phyloP scores from a whole-genome alignment of 2,113 vertebrate genomes.

The Tetraodon nigroviridis region DNA sequence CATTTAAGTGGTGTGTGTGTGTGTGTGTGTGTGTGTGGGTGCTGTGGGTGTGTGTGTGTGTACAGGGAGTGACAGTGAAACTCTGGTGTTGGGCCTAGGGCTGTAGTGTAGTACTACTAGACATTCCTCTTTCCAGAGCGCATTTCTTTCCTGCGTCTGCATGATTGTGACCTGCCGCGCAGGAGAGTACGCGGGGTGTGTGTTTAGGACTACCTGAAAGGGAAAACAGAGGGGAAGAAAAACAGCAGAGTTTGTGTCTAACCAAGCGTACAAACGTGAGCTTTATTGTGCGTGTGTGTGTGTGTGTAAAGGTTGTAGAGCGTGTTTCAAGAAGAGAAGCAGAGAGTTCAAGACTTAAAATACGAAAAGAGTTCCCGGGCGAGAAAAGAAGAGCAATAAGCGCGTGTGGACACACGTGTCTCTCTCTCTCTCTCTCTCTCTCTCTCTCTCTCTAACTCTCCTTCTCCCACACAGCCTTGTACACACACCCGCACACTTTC shows the following conservation, averaged over 20 bases:
- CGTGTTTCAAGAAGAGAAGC: constrained; percentile 55
- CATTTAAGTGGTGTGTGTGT: constrained; percentile 28
- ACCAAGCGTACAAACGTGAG: constrained; percentile 13
- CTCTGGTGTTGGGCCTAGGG: constrained; percentile 35
- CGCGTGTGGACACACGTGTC: no score
- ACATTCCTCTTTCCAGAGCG: constrained; percentile 37
- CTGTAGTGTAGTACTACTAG: constrained; percentile 46
- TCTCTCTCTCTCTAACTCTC: constrained; percentile 12
- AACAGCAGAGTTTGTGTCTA: not conserved
- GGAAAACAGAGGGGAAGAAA: not conserved
- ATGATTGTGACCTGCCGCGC: not conserved
- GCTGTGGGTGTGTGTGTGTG: constrained; percentile 17
- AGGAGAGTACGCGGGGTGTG: not conserved
- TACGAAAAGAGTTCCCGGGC: constrained; percentile 74
- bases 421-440: constrained; percentile 25
- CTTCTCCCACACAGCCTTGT: constrained; percentile 25
- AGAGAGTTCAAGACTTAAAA: constrained; percentile 71
- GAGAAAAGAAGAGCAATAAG: constrained; percentile 77
- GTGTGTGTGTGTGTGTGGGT: constrained; percentile 10
- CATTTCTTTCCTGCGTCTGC: constrained; percentile 4
- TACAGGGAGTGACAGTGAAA: constrained; percentile 39
- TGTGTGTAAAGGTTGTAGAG: constrained; percentile 30
- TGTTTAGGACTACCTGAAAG: not conserved
- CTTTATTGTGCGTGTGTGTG: not conserved
- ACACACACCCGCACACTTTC: constrained; percentile 28